Base-by-base conservation (phyloP, 1,140 invertebrate species). In the Belonocnema kinseyi region DNA sequence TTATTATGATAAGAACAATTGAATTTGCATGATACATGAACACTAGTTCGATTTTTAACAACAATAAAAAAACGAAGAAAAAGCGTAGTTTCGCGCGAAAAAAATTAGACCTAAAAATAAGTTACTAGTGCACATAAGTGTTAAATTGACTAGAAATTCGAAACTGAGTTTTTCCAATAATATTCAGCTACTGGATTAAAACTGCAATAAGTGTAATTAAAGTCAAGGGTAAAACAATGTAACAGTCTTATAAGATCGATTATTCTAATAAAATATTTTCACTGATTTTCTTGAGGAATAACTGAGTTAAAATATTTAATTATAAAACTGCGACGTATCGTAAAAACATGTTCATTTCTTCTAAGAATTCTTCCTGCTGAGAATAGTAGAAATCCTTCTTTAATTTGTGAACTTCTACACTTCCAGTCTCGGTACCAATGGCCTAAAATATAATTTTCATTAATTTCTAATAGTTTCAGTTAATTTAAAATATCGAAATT, bases 381-480 rank as follows among this genome's bases (percentile, higher is more conserved):
- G 91, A 86, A n/a, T 91, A 90, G 51, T 83, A 85, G 72, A 89
- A 91, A 77, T 92, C 90, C 73, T 90, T 87, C 79, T 91, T 92
- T 21, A 93, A 80, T 82, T 89, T 92, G 73, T 92, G 89, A 40
- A 92, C 82, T 77, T 92, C 90, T 17, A 92, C 82, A 12, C 83
- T 84, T 10, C 92, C 92, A 11, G 80, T 85, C 33, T 89, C 87
- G 14, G 86, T 89, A 21, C 89, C 90, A 73, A 92, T 77, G n/a
- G 90, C 87, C 91, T 92, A 76, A 77, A 88, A 88, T 77, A 52
- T 66, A 77, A 77, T 50, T 46, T 72, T 77, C 70, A 17, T 3
- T 40, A 13, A 72, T 70, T 66, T 33, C 19, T 10, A 61, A 11
- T 17, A 17, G 8, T 54, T 54, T 54, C 10, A 54, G 16, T 54